These are phyloP conservation scores for Eulithis testata DNA, from an alignment of 2,888 invertebrate genomes.

Conservation along the genomic window DNA sequence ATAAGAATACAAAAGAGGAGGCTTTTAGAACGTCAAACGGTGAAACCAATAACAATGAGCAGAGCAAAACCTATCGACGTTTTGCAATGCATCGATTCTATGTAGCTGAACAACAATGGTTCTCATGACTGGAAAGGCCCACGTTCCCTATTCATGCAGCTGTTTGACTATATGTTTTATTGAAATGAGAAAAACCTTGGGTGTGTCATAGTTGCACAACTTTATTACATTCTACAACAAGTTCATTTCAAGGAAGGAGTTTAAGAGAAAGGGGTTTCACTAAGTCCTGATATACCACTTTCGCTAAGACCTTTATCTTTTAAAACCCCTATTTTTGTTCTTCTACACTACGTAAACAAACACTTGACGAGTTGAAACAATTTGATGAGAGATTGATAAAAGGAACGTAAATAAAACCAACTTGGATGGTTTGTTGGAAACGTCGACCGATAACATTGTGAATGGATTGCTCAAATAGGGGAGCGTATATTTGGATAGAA, in stretches of 20 bases:
- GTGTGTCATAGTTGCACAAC: constrained; percentile 26
- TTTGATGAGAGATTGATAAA: constrained; percentile 12
- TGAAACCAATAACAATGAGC: constrained; percentile 63
- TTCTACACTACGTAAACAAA: constrained; percentile 5
- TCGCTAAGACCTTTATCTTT: constrained; percentile 19
- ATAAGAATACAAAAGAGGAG: constrained; percentile 38
- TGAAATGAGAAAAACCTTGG: constrained; percentile 29
- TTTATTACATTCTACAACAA: constrained; percentile 30
- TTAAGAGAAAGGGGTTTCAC: constrained; percentile 27
- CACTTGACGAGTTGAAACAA: constrained; percentile 10
- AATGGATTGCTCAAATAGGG: constrained; percentile 46
- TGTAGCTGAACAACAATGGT: constrained; percentile 56
- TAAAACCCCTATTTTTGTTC: background rate
- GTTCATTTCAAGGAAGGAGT: constrained; percentile 28
- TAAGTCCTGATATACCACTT: constrained; percentile 28
- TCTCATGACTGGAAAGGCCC: constrained; percentile 64
- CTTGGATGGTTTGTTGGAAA: constrained; percentile 39
- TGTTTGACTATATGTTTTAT: constrained; percentile 38
- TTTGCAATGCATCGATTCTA: constrained; percentile 60
- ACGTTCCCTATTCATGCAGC: constrained; percentile 42
- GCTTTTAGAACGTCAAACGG: constrained; percentile 54
- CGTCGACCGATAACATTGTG: constrained; percentile 47
- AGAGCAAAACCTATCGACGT: constrained; percentile 65
- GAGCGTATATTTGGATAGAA: constrained; percentile 38
- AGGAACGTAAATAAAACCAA: constrained; percentile 14